Evolutionary conservation across 2,888 invertebrate species (phyloP), one percentile per base, ranked within the genome.

Genomic region (Euclidia mi): DNA sequence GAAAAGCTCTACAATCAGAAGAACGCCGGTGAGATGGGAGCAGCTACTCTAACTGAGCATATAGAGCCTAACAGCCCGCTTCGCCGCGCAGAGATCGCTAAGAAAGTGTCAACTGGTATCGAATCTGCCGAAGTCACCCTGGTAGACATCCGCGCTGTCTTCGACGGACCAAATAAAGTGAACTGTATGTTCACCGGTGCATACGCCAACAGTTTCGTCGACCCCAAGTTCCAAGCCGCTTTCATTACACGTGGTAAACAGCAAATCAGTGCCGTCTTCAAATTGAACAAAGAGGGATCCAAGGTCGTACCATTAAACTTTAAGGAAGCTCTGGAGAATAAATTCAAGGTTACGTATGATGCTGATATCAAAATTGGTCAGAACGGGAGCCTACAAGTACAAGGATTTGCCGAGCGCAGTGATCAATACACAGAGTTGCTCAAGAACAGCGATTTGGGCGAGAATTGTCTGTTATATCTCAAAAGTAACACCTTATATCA

Each of bases 91-190:
- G 90, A 95, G 65, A 84, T 96, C 59, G 79, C 95, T 10, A 88
- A 94, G 41, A 95, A 95, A 56, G 95, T 92, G 1, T 89, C 93
- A 1, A 79, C 93, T 35, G 96, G 95, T 41, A 95, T 96, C 56
- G 89, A 91, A 20, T 92, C 88, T 32, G 95, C 95, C 46, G 78
- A 90, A 48, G 94, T 94, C 6, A 73, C 83, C 18, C 90, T 95
- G 6, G 50, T 94, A 0, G 96, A 96, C 66, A 61, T 95, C 0
- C 94, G 95, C 29, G 79, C 95, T 12, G 85, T 94, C 51, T 94
- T 96, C 61, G 91, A 95, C 29, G 95, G 95, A 20, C 83, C 92
- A 35, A 90, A 94, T 63, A 90, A 91, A 56, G 85, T 89, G 7
- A 88, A 95, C 59, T 95, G 95, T 62, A 84, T 90, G 0, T 71